These are phyloP conservation scores for Tortrix viridana DNA, from an alignment of 2,888 invertebrate genomes.

Conservation along the genomic window DNA sequence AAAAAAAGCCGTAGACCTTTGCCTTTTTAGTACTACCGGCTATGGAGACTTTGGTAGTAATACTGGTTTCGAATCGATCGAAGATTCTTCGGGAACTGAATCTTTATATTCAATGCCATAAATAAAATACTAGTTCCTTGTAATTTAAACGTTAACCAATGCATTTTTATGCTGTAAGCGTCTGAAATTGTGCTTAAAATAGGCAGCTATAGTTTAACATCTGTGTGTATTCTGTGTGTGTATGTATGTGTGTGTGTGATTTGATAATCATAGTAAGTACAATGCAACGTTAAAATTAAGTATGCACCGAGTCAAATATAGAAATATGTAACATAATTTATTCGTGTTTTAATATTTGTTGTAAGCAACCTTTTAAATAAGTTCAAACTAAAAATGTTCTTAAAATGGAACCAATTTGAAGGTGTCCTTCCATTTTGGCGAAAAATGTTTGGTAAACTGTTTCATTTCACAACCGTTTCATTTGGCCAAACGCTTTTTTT, in stretches of 20 bases:
- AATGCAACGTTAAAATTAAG: neutral
- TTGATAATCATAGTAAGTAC: neutral
- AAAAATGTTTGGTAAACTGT: no score
- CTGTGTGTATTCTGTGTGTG: neutral
- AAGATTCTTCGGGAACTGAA: neutral
- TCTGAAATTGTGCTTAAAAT: neutral
- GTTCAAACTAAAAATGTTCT: no score
- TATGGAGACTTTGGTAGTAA: no score
- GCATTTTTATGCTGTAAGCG: slow-evolving; percentile 29
- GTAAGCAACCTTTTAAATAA: no score
- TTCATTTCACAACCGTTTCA: no score
- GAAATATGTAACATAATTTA: neutral
- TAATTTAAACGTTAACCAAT: slow-evolving; percentile 21
- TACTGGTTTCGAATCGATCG: neutral
- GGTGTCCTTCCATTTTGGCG: no score
- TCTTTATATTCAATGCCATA: slow-evolving; percentile 30
- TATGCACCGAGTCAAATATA: neutral
- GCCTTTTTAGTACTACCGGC: no score
- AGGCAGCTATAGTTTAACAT: slow-evolving; percentile 2
- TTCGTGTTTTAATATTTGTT: neutral
- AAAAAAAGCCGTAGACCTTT: no score
- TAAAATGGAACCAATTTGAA: no score
- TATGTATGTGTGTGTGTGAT: neutral
- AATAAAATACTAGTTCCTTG: slow-evolving; percentile 32
- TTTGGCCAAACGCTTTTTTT: no score